Base-by-base conservation (phyloP, 2,888 invertebrate species). In the Philonicus albiceps region DNA sequence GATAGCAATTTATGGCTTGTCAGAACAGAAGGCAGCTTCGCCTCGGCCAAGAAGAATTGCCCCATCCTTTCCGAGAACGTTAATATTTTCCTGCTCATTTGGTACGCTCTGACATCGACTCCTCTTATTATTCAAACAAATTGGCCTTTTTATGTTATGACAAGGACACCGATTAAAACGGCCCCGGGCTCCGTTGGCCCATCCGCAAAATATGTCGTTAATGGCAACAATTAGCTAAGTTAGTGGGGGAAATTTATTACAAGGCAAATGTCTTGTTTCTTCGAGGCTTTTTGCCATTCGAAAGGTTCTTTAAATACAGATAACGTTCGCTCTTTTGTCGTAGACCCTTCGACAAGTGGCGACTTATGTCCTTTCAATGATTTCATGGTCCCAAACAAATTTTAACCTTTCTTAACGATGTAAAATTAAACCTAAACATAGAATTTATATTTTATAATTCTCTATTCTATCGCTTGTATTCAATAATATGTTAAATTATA, bases 1-100 rank as follows among this genome's bases (percentile, higher is more conserved):
- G 27, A 78, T 27, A 27, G 43, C 49, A 78, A 78, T 78, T 78
- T 78, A 78, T 78, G 49, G 49, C 53, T 78, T 78, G 78, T 49
- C 49, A 49, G 49, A 49, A 78, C 11, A n/a, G 40, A 64, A 64
- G 8, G 22, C 22, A 55, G 55, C 22, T 22, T 55, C 55, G 22
- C n/a, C 22, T 55, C 11, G 7, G 2, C 49, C 49, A 11, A 22
- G 7, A 55, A 11, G 55, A 55, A 55, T 55, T 7, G 55, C 2
- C 22, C 22, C 11, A 22, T 22, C 27, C 64, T 64, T 64, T 11
- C 27, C 19, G 13, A 64, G 64, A 27, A 64, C 64, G 64, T 64
- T 64, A 64, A 64, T 64, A 64, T 64, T 64, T 64, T 64, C 64
- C 64, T 64, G 27, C 64, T 64, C 64, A 64, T 64, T 64, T 64